These are phyloP conservation scores for Sturnus vulgaris DNA, from an alignment of 2,113 vertebrate species.

Conservation along the genomic window DNA sequence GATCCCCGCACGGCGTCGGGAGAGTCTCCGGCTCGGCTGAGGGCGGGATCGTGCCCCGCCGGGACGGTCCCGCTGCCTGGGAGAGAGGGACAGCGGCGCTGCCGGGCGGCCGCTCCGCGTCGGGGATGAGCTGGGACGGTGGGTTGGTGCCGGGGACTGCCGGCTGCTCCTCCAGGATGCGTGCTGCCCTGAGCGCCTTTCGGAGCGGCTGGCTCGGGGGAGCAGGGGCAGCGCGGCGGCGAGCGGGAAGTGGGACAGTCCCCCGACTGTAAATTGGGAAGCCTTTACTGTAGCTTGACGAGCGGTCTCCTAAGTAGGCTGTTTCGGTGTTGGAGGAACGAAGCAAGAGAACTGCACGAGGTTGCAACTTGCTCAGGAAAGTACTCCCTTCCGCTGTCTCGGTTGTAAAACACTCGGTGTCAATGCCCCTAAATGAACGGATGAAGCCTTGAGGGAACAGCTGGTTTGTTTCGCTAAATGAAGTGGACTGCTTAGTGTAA, in stretches of 20 bases:
- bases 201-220: too few relatives aligned
- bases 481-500: neutral
- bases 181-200: neutral
- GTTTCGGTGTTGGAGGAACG: neutral
- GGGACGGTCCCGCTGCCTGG: neutral
- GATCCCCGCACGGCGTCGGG: neutral
- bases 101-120: neutral
- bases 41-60: too few relatives aligned
- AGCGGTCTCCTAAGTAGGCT: rapidly evolving
- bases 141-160: neutral
- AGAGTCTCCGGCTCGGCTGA: neutral
- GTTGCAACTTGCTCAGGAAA: neutral
- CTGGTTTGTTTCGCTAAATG: neutral
- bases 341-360: neutral
- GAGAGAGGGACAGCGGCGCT: neutral
- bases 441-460: neutral
- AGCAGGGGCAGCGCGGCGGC: neutral
- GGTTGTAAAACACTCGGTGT: neutral
- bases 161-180: neutral
- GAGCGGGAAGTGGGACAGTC: neutral
- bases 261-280: neutral
- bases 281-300: neutral
- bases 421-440: neutral
- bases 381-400: neutral
- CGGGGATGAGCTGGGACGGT: neutral